Conservation (phyloP, 2,113 vertebrate genomes). For the Nanger granti region DNA sequence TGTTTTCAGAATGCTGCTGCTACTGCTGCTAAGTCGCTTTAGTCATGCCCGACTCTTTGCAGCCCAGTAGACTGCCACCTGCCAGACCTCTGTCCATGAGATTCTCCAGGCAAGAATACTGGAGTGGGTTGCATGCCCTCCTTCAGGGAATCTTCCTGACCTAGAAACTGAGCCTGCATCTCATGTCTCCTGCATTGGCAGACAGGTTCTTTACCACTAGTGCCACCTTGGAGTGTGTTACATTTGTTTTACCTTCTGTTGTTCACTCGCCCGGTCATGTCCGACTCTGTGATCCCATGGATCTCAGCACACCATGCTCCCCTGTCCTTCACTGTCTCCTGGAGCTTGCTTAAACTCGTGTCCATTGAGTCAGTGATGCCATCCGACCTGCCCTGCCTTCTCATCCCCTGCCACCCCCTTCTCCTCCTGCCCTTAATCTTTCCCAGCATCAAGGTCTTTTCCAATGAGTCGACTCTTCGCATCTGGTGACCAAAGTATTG, state of each 20-base stretch:
- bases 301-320: neutral
- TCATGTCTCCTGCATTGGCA: neutral
- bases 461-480: neutral
- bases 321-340: neutral
- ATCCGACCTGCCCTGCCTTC: neutral
- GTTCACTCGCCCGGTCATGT: neutral
- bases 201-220: neutral
- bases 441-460: neutral
- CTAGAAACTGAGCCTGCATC: neutral
- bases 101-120: neutral
- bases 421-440: neutral
- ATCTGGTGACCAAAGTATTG: neutral
- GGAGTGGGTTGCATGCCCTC: neutral
- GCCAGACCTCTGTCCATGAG: neutral
- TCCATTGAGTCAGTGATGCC: neutral
- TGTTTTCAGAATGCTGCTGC: neutral
- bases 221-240: neutral
- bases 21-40: neutral
- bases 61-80: neutral
- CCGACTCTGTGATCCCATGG: neutral
- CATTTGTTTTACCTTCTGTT: neutral
- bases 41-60: neutral
- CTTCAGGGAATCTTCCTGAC: neutral
- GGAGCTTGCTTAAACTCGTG: neutral
- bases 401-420: neutral